These are phyloP conservation scores for Donacobius atricapilla DNA, from an alignment of 2,113 vertebrate species.

Conservation along the genomic window DNA sequence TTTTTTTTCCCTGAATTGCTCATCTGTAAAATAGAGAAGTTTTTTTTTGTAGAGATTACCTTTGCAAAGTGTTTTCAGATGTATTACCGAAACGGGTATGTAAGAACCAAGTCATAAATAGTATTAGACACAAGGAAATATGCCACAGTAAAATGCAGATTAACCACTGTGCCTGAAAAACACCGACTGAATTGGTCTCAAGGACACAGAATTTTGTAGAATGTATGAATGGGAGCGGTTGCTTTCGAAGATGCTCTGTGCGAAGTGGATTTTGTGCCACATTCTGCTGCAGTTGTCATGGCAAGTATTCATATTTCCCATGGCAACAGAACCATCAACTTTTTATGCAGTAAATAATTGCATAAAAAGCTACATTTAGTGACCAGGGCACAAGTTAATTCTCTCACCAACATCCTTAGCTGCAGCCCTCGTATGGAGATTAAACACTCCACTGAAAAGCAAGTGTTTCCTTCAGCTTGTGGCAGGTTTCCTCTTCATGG, in stretches of 20 bases:
- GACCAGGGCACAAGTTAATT: conserved; percentile 8
- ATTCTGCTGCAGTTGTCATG: conserved; percentile 54
- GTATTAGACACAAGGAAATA: background rate
- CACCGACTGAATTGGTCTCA: background rate
- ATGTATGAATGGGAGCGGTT: background rate
- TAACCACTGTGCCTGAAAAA: background rate
- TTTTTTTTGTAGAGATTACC: background rate
- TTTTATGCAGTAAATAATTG: conserved; percentile 10
- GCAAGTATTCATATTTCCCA: conserved; percentile 53
- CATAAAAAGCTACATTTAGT: conserved; percentile 7
- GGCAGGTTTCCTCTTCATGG: conserved; percentile 8
- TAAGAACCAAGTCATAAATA: background rate
- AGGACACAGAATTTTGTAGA: background rate
- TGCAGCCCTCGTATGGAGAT: background rate
- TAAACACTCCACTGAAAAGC: conserved; percentile 2
- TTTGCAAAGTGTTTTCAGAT: background rate
- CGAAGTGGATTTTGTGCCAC: background rate
- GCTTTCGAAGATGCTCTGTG: background rate
- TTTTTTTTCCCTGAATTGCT: background rate
- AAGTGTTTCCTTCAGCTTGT: background rate
- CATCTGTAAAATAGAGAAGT: background rate
- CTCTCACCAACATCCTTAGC: background rate
- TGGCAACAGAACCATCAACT: conserved; percentile 42
- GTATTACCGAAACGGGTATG: background rate
- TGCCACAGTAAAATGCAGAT: background rate